Conservation (phyloP, 2,113 vertebrate genomes). For the Eubucco bourcierii region DNA sequence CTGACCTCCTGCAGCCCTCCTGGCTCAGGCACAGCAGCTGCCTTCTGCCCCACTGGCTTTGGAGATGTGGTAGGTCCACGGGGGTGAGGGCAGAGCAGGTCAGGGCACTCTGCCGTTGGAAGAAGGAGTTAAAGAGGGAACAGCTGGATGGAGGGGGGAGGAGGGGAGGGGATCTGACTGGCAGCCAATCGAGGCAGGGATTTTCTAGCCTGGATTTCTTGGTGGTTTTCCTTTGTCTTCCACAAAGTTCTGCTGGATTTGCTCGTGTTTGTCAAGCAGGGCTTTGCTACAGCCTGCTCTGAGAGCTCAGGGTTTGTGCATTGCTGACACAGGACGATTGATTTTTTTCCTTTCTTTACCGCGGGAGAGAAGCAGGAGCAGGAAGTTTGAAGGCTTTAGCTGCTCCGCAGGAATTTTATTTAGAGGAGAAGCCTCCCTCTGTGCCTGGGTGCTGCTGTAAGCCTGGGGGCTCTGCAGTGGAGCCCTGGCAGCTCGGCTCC, state of each 20-base stretch:
- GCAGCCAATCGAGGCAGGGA: background rate
- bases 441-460: background rate
- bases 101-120: background rate
- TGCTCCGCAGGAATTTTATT: conserved; percentile 7
- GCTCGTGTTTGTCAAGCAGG: background rate
- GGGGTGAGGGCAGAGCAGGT: background rate
- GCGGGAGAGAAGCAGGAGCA: background rate
- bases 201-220: background rate
- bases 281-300: background rate
- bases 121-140: background rate
- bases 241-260: background rate
- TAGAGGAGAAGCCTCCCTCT: background rate
- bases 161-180: background rate
- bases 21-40: background rate
- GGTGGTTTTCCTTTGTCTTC: background rate
- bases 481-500: background rate
- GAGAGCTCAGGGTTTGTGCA: background rate
- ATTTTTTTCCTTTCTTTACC: conserved; percentile 38
- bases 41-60: background rate
- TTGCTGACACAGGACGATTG: conserved; percentile 36
- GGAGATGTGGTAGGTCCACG: background rate
- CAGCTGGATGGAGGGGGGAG: background rate
- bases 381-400: background rate
- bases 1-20: background rate
- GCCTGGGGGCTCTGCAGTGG: background rate